Evolutionary conservation across 2,113 vertebrate genomes (phyloP).

Genomic region (Zootoca vivipara): DNA sequence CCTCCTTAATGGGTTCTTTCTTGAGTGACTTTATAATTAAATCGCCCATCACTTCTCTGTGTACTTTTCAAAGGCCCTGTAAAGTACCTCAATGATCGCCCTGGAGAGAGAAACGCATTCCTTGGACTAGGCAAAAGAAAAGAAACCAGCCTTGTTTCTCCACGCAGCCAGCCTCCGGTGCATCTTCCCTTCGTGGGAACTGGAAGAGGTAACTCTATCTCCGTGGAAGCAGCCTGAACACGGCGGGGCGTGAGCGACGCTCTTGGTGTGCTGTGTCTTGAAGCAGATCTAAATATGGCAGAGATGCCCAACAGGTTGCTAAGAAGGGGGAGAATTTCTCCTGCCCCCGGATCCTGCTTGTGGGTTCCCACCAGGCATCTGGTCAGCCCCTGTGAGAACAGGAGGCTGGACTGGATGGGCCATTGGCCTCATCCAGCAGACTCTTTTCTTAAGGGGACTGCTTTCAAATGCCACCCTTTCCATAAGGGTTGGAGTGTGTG

Average conservation of each 20-base stretch:
- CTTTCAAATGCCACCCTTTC: background rate
- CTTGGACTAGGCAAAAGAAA: background rate
- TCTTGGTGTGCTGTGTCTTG: background rate
- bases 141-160: background rate
- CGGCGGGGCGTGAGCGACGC: background rate
- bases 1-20: constrained; percentile 12
- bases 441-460: background rate
- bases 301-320: background rate
- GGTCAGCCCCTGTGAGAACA: no score
- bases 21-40: background rate
- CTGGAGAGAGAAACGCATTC: background rate
- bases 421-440: no score
- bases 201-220: background rate
- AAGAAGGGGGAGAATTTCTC: no score
- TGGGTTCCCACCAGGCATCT: no score
- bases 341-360: no score
- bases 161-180: background rate
- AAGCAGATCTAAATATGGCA: background rate
- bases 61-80: constrained; percentile 20
- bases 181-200: background rate
- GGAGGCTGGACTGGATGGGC: no score
- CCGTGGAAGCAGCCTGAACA: background rate
- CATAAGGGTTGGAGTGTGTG: background rate
- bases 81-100: background rate
- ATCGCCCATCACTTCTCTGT: background rate